These are phyloP conservation scores for Cairina moschata DNA, from an alignment of 2,113 vertebrate genomes.

Conservation along the genomic window DNA sequence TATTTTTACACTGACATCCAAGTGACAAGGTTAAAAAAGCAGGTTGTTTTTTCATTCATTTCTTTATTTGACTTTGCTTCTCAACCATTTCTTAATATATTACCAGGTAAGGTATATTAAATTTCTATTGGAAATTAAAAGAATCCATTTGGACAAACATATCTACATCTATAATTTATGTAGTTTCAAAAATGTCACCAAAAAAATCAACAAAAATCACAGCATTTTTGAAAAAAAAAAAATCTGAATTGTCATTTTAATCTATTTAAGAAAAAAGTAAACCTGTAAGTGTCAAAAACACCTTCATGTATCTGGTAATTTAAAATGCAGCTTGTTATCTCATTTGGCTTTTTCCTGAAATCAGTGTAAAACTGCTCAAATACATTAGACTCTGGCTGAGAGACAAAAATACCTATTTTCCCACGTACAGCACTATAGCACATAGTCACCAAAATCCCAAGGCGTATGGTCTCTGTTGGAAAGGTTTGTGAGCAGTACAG, in stretches of 20 bases:
- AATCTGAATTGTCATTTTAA: not conserved
- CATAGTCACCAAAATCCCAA: not conserved
- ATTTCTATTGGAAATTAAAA: not conserved
- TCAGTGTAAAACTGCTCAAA: not conserved
- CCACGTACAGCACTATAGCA: fast-evolving
- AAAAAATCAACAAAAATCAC: not conserved
- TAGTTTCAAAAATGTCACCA: not conserved
- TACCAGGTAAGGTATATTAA: not conserved
- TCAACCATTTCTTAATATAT: not conserved
- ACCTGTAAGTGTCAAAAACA: not conserved
- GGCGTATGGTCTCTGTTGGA: not conserved
- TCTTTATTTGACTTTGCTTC: not conserved
- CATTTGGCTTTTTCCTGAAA: not conserved
- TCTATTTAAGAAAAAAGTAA: not conserved
- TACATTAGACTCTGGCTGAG: not conserved
- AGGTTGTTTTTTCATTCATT: not conserved
- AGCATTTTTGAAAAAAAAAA: not conserved
- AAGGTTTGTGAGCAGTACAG: not conserved
- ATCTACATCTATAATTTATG: not conserved
- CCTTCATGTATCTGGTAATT: not conserved
- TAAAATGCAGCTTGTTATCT: not conserved
- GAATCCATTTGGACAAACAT: not conserved
- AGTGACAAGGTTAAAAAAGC: not conserved
- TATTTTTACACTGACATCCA: not conserved
- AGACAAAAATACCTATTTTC: not conserved